Conservation (phyloP, 2,888 invertebrate species). For the Brenthis hecate region DNA sequence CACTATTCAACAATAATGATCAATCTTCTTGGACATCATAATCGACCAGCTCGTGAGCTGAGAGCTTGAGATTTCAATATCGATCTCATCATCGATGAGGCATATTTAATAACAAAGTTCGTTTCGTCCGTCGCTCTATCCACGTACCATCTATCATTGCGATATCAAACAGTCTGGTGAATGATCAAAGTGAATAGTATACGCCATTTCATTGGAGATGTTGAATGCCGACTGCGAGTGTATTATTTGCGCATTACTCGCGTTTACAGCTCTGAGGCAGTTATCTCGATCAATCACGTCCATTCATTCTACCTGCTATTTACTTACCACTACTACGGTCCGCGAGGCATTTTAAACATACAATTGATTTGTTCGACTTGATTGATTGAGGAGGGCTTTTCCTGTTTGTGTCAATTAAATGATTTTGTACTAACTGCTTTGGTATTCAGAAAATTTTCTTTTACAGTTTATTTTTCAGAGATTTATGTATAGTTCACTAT, state of each 20-base stretch:
- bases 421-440: slow-evolving; percentile 1
- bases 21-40: too few relatives aligned
- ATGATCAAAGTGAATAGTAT: neutral
- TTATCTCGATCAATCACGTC: slow-evolving; percentile 28
- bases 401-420: slow-evolving; percentile 7
- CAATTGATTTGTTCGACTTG: slow-evolving; percentile 16
- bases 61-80: neutral
- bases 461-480: neutral
- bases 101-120: neutral
- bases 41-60: too few relatives aligned
- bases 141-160: neutral
- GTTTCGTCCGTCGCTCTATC: too few relatives aligned
- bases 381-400: slow-evolving; percentile 13
- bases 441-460: neutral
- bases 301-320: slow-evolving; percentile 16
- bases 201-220: slow-evolving; percentile 7
- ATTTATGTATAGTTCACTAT: too few relatives aligned
- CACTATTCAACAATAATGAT: too few relatives aligned
- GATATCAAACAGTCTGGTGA: neutral
- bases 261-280: slow-evolving; percentile 17
- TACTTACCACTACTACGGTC: slow-evolving; percentile 14
- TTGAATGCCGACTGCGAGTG: slow-evolving; percentile 9
- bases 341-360: neutral
- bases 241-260: slow-evolving; percentile 27
- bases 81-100: neutral